A percentile compares a stretch with the other conserved stretches of the same genome.
These are phyloP conservation scores for rat (Rattus norvegicus) DNA, from an alignment of 2,113 vertebrate species.

Conservation along the genomic window DNA sequence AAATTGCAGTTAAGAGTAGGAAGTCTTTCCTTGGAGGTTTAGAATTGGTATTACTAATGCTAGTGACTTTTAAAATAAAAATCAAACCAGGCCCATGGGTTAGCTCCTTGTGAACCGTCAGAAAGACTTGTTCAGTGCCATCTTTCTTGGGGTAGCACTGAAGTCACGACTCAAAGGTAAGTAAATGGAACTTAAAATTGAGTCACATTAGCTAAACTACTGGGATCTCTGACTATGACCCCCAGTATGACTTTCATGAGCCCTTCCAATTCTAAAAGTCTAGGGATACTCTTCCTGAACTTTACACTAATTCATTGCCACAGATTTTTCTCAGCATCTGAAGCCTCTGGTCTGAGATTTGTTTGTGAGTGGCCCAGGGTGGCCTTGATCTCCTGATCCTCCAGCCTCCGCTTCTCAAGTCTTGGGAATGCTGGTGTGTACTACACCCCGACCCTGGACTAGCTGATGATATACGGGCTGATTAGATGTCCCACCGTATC, in stretches of 20 bases:
- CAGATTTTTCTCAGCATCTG: not conserved
- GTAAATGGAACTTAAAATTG: not conserved
- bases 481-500: not conserved
- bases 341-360: not conserved
- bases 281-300: not conserved
- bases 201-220: not conserved
- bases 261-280: not conserved
- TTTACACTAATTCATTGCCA: not conserved
- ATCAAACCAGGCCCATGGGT: slow-evolving; percentile 24
- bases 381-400: not conserved
- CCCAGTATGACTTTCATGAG: not conserved
- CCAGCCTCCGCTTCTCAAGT: not conserved
- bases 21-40: slow-evolving; percentile 35
- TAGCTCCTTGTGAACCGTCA: slow-evolving; percentile 1
- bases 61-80: slow-evolving; percentile 50
- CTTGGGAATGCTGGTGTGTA: not conserved
- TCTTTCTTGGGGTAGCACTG: slow-evolving; percentile 13
- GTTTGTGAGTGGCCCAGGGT: not conserved
- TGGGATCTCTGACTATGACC: not conserved
- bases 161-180: slow-evolving; percentile 33
- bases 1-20: slow-evolving; percentile 19
- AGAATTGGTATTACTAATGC: slow-evolving; percentile 24
- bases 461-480: not conserved
- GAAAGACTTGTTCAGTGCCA: not conserved
- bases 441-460: not conserved